Evolutionary conservation across 2,888 invertebrate genomes (phyloP).

Genomic region (Neoaliturus tenellus): DNA sequence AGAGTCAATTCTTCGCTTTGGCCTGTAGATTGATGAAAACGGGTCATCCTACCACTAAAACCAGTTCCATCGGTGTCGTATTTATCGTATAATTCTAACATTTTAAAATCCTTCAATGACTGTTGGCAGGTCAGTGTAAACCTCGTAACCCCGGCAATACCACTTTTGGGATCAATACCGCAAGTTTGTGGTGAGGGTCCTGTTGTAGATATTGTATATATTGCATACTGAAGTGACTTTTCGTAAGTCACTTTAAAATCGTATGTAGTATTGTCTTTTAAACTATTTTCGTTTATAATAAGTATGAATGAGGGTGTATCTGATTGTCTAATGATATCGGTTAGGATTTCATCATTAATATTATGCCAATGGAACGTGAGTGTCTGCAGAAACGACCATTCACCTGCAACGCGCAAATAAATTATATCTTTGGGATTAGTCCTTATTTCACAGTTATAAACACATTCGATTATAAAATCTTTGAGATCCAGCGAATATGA

Average conservation of each 20-base stretch:
- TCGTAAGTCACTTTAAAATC: not conserved
- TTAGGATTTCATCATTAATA: not conserved
- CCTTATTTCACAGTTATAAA: not conserved
- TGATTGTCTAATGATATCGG: not conserved
- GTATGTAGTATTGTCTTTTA: not conserved
- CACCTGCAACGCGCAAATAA: not conserved
- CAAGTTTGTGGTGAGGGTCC: not conserved
- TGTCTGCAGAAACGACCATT: not conserved
- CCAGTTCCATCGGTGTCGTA: not conserved
- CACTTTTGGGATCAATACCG: not conserved
- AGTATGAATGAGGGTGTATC: not conserved
- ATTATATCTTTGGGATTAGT: not conserved
- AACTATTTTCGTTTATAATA: not conserved
- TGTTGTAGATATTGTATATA: not conserved
- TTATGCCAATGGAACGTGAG: not conserved
- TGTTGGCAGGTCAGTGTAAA: not conserved
- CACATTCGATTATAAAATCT: not conserved
- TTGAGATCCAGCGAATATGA: no score
- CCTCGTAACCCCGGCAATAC: not conserved
- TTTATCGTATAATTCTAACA: not conserved
- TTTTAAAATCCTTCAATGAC: not conserved
- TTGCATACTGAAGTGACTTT: not conserved
- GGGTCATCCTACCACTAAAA: not conserved
- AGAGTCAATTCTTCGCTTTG: not conserved
- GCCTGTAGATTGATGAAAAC: not conserved